phyloP scores from a whole-genome alignment of 2,113 vertebrate species.

The Planiliza haematocheilus region DNA sequence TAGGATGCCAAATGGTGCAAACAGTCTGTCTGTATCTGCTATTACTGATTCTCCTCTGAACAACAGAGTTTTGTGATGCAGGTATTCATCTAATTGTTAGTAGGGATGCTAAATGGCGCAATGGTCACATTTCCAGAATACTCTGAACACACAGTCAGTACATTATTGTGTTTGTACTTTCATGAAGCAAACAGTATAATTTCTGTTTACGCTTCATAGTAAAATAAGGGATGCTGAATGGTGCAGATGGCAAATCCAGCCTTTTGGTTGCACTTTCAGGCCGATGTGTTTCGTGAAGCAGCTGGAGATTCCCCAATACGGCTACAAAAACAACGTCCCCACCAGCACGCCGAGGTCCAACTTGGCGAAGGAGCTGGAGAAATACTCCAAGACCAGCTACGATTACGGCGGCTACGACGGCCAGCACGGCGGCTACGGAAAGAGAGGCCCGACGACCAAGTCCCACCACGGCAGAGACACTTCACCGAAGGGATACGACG shows the following conservation, averaged over 20 bases:
- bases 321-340: constrained; percentile 97
- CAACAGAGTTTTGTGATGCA: too few relatives aligned
- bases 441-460: constrained; percentile 91
- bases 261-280: constrained; percentile 79
- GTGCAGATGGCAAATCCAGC: not conserved
- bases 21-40: too few relatives aligned
- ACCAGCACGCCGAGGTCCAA: constrained; percentile 98
- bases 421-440: constrained; percentile 90
- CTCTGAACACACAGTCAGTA: too few relatives aligned
- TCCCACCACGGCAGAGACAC: constrained; percentile 91
- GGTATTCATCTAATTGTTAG: too few relatives aligned
- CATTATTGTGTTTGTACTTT: too few relatives aligned
- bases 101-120: too few relatives aligned
- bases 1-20: constrained; percentile 11
- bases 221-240: constrained; percentile 31
- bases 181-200: too few relatives aligned
- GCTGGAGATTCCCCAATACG: constrained; percentile 98
- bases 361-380: constrained; percentile 99
- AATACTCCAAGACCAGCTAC: constrained; percentile 98
- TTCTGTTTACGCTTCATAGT: too few relatives aligned
- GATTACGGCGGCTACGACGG: constrained; percentile 91
- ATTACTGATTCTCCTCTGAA: too few relatives aligned
- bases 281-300: constrained; percentile 99
- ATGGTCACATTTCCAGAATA: too few relatives aligned
- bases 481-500: constrained; percentile 96